phyloP scores from a whole-genome alignment of 1,140 invertebrate genomes.

The Drosophila neocordata region DNA sequence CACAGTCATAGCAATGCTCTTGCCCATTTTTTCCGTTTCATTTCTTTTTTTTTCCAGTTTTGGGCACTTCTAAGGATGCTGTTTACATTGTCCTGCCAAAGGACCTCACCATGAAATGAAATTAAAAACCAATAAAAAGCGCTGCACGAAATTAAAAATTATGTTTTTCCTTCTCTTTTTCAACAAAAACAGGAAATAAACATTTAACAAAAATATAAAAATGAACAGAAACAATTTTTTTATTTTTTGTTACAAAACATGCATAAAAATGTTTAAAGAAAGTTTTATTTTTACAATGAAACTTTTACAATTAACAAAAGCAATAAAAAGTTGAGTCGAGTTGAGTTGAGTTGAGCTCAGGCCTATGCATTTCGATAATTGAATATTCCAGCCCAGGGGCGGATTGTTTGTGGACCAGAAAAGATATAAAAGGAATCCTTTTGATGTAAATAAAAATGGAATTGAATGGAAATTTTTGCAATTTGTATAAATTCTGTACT shows the following conservation, averaged over 20 bases:
- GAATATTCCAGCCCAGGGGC: constrained; percentile 56
- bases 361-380: constrained; percentile 72
- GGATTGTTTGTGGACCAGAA: not conserved
- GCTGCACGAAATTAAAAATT: constrained; percentile 75
- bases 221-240: constrained; percentile 30
- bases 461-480: not conserved
- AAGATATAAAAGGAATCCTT: not conserved
- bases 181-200: constrained; percentile 57
- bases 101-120: constrained; percentile 48
- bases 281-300: constrained; percentile 26
- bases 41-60: not conserved
- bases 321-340: constrained; percentile 54
- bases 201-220: constrained; percentile 31
- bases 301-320: constrained; percentile 74
- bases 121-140: constrained; percentile 80
- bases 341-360: not conserved
- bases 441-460: not conserved
- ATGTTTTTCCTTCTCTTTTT: constrained; percentile 68
- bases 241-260: constrained; percentile 42
- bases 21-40: constrained; percentile 17
- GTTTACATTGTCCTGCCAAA: constrained; percentile 58
- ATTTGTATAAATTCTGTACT: not conserved
- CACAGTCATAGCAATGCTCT: constrained; percentile 64
- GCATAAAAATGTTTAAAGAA: constrained; percentile 38
- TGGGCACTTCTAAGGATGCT: constrained; percentile 64